A percentile compares a stretch with the other conserved stretches of the same genome.
Evolutionary conservation across 2,888 invertebrate genomes (phyloP).

Genomic region (Rhabditoides inermis): DNA sequence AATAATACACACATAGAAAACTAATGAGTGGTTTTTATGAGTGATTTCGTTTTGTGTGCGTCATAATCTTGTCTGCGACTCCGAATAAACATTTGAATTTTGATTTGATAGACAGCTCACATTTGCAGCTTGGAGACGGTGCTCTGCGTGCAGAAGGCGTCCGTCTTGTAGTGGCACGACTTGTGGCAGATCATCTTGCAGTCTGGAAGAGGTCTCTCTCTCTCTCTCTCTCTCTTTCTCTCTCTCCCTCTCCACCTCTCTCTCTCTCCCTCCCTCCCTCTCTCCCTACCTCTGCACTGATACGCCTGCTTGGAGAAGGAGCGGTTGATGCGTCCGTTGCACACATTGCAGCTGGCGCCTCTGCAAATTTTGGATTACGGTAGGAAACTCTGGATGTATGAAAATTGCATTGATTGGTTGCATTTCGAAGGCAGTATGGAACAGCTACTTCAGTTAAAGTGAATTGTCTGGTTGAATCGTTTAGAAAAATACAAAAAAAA

Average conservation of each 20-base stretch:
- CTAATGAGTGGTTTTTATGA: too few relatives aligned
- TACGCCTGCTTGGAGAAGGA: slow-evolving; percentile 52
- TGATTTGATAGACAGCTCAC: slow-evolving; percentile 16
- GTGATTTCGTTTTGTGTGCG: too few relatives aligned
- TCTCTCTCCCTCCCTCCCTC: too few relatives aligned
- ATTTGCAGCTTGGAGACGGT: slow-evolving; percentile 35
- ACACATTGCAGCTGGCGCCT: slow-evolving; percentile 47
- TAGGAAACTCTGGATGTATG: background rate
- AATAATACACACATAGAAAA: background rate
- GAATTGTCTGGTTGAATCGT: too few relatives aligned
- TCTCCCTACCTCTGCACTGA: slow-evolving; percentile 51
- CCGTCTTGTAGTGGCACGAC: slow-evolving; percentile 47
- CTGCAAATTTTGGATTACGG: slow-evolving; percentile 27
- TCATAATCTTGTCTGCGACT: too few relatives aligned
- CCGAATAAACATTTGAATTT: background rate
- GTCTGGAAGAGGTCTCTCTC: slow-evolving; percentile 40
- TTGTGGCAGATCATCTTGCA: slow-evolving; percentile 52
- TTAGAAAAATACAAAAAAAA: too few relatives aligned
- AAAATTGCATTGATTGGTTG: background rate
- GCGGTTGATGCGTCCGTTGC: slow-evolving; percentile 39
- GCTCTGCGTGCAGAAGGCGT: slow-evolving; percentile 40
- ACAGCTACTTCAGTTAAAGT: too few relatives aligned
- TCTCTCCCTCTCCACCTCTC: too few relatives aligned
- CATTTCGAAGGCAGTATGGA: too few relatives aligned
- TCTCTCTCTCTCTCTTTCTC: background rate